Base-by-base conservation (phyloP, 2,888 invertebrate species). In the Caenorhabditis sp. region DNA sequence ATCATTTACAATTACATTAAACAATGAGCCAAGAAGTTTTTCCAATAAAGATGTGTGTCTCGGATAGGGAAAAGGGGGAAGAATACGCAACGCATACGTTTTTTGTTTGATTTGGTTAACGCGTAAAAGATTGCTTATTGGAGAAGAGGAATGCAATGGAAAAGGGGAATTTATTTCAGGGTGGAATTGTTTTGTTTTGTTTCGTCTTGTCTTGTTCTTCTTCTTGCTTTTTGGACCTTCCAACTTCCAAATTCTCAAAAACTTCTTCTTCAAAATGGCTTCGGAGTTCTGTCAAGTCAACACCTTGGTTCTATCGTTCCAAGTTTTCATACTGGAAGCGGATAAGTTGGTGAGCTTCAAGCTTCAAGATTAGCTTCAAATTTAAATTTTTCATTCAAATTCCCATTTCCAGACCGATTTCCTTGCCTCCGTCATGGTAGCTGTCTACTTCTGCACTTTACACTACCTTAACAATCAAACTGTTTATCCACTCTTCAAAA, bases 1-100 rank as follows among this genome's bases (percentile, higher is more conserved):
- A 37, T 70, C 22, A 11, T 70, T 40, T 61, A 61, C 60, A 69
- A 60, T 51, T 69, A 51, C 70, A 28, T 70, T n/a, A 44, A 61
- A 61, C 51, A 60, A 60, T 69, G 35, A 56, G 35, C n/a, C 3
- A 18, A 18, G n/a, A 32, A n/a, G 18, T 56, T 56, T 56, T 56
- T 56, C 24, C 32, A 28, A 47, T 47, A 47, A 47, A 47, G 8
- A 11, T 3, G 15, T 40, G 8, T 13, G 40, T 40, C 3, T 32
- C 32, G 32, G 15, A 40, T 9, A n/a, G n/a, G n/a, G n/a, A n/a
- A n/a, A n/a, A n/a, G n/a, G n/a, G n/a, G n/a, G n/a, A n/a, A n/a
- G n/a, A n/a, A n/a, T n/a, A n/a, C n/a, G n/a, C n/a, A n/a, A n/a
- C n/a, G 47, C 18, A 47, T 47, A 47, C 18, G 47, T 47, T 47